phyloP scores from a whole-genome alignment of 1,140 invertebrate species.

The Diachasmimorpha longicaudata region DNA sequence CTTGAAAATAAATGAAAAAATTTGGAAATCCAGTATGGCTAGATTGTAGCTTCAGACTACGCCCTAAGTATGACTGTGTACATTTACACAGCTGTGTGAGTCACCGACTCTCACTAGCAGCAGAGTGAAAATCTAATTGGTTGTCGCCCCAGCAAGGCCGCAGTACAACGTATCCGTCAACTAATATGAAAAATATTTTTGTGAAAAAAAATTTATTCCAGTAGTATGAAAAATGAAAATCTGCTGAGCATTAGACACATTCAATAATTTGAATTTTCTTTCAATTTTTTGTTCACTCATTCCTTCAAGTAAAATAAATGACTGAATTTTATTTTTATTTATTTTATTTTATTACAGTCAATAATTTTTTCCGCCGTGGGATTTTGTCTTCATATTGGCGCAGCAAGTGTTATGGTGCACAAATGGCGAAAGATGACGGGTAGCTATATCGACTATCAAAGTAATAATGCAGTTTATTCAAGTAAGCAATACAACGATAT shows the following conservation, averaged over 20 bases:
- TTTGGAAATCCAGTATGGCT: too few relatives aligned
- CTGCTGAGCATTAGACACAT: too few relatives aligned
- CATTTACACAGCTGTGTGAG: constrained; percentile 51
- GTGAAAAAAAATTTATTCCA: too few relatives aligned
- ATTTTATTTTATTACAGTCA: too few relatives aligned
- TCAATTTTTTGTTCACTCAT: too few relatives aligned
- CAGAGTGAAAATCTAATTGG: constrained; percentile 41
- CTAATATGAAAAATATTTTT: background rate
- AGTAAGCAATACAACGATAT: constrained; percentile 68
- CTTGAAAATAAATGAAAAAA: background rate
- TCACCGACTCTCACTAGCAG: constrained; percentile 27
- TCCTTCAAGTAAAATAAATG: too few relatives aligned
- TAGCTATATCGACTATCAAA: constrained; percentile 49
- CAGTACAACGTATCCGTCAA: background rate
- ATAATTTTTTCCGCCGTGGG: constrained; percentile 69
- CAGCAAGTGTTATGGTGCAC: constrained; percentile 69
- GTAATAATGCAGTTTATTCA: constrained; percentile 62
- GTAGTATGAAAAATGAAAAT: too few relatives aligned
- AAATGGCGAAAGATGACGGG: constrained; percentile 61
- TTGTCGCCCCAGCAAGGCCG: constrained; percentile 43
- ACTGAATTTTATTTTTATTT: too few relatives aligned
- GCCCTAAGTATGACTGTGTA: constrained; percentile 10
- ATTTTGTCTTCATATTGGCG: constrained; percentile 68
- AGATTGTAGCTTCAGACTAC: constrained; percentile 18
- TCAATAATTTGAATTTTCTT: too few relatives aligned